Evolutionary conservation across 2,888 invertebrate genomes (phyloP).

Genomic region (Branchinecta sandiegonensis): DNA sequence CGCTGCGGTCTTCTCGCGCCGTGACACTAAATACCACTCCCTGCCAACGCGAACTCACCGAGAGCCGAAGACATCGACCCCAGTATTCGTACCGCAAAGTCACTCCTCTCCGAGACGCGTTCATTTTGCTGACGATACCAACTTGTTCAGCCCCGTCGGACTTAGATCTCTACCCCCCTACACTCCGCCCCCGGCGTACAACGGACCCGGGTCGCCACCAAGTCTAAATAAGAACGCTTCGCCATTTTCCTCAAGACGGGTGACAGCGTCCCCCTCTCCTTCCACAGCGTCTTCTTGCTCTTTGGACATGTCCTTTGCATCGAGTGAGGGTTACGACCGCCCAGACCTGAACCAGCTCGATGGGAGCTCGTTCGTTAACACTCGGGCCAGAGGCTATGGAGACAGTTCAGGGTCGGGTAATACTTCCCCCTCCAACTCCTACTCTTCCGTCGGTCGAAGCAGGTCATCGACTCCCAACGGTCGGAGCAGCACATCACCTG

Average conservation of each 20-base stretch:
- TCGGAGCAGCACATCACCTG: neutral
- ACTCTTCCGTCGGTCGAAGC: neutral
- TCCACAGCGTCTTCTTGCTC: slow-evolving; percentile 23
- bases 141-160: neutral
- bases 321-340: slow-evolving; percentile 9
- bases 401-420: neutral
- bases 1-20: slow-evolving; percentile 6
- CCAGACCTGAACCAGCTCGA: neutral
- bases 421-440: neutral
- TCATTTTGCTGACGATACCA: neutral
- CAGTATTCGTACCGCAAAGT: neutral
- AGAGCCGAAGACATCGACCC: neutral
- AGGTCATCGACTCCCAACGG: slow-evolving; percentile 1
- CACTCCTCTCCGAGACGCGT: neutral
- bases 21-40: neutral
- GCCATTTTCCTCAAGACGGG: neutral
- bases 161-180: neutral
- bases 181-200: neutral
- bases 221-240: neutral
- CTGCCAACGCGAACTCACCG: neutral
- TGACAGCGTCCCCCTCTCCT: slow-evolving; percentile 20
- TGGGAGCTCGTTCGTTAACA: neutral
- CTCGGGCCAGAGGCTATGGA: neutral
- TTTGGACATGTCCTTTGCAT: slow-evolving; percentile 23
- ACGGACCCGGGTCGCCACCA: neutral